phyloP scores from a whole-genome alignment of 2,888 invertebrate genomes.

The Caenorhabditis afra region DNA sequence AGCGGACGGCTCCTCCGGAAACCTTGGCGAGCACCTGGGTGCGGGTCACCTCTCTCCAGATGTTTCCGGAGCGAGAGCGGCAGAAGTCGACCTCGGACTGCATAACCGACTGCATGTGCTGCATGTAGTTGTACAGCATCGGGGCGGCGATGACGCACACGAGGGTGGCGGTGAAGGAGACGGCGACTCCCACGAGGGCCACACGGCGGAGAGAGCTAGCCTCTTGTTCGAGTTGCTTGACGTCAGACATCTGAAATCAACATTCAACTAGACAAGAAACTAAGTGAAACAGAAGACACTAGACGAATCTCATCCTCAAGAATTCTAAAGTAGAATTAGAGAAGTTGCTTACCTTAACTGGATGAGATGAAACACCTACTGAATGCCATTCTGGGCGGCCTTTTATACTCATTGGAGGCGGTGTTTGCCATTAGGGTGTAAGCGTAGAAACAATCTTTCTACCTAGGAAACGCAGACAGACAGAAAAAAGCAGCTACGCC shows the following conservation, averaged over 20 bases:
- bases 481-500: conserved; percentile 57
- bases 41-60: conserved; percentile 74
- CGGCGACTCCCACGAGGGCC: conserved; percentile 72
- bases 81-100: conserved; percentile 72
- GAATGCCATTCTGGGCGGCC: conserved; percentile 43
- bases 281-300: background rate
- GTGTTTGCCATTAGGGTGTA: conserved; percentile 57
- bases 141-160: conserved; percentile 72
- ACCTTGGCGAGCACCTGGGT: conserved; percentile 73
- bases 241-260: conserved; percentile 63
- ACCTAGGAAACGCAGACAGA: conserved; percentile 46
- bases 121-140: conserved; percentile 77
- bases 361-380: conserved; percentile 63
- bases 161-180: conserved; percentile 71
- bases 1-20: conserved; percentile 65
- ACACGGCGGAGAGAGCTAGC: conserved; percentile 68
- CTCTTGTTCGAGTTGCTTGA: conserved; percentile 69
- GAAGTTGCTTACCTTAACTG: conserved; percentile 53
- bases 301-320: background rate
- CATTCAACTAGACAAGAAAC: background rate
- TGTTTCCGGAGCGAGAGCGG: conserved; percentile 71
- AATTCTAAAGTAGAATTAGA: conserved; percentile 6
- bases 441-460: conserved; percentile 31
- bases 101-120: conserved; percentile 75
- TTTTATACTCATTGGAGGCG: conserved; percentile 62